Base-by-base conservation (phyloP, 2,113 vertebrate species). In the Pygathrix nemaeus region DNA sequence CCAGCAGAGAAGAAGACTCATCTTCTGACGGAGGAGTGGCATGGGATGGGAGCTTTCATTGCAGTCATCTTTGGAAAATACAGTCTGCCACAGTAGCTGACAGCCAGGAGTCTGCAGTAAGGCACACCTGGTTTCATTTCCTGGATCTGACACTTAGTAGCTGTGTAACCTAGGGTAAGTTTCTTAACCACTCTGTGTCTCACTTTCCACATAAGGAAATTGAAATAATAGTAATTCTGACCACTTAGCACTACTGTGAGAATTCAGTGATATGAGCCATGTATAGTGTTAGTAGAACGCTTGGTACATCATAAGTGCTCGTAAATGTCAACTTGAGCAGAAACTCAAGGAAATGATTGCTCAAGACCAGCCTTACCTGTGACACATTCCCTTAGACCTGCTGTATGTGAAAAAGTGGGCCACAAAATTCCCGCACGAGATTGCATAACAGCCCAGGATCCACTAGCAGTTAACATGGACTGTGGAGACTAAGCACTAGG, bases 151-250 rank as follows among this genome's bases (percentile, higher is more conserved):
- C 12, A 43, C 6, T 21, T 50, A 90, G 87, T 52, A 72, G 27
- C 16, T 52, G 2, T 76, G 10, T 43, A 66, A 95, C 38, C 50
- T 81, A 21, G 32, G 21, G 21, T 73, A 88, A 81, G 18, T 83
- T 48, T 95, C 66, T 79, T 87, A 89, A 85, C 14, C 45, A 87
- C 88, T 88, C 45, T 88, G 50, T 70, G 23, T 79, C 45, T 97
- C 52, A 66, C 20, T 68, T 82, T 94, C 83, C 57, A 64, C 0
- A 5, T 85, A 68, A 96, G 38, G 59, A 66, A 92, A 85, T 9
- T 50, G 48, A 6, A 66, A 55, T 68, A 85, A 50, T 40, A 43
- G 38, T 83, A 66, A 68, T 85, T 88, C 59, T 68, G 18, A 68
- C 35, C 27, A 87, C 55, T 25, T 86, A 52, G n/a, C 18, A 30